A percentile compares a stretch with the other conserved stretches of the same genome.
These are phyloP conservation scores for Otolemur garnettii DNA, from an alignment of 2,113 vertebrate genomes.

Conservation along the genomic window DNA sequence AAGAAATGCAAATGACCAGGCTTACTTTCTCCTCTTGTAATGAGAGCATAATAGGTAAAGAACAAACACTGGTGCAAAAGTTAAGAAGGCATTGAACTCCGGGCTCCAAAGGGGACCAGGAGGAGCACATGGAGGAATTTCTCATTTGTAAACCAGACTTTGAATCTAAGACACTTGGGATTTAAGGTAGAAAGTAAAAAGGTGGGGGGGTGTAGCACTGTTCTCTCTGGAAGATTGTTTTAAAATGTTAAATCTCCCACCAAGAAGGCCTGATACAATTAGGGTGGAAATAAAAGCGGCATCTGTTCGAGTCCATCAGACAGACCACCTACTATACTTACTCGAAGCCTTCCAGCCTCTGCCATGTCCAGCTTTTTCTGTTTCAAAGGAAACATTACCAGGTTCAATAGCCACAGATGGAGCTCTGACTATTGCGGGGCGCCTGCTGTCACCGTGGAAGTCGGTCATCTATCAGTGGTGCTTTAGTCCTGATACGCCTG, in stretches of 20 bases:
- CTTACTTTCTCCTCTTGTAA: background rate
- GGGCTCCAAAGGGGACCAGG: background rate
- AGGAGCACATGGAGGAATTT: constrained; percentile 1
- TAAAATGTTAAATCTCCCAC: constrained; percentile 58
- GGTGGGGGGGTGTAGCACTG: background rate
- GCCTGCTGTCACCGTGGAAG: background rate
- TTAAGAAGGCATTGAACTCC: background rate
- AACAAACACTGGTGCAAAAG: background rate
- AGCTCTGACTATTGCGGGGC: background rate
- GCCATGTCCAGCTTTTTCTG: background rate
- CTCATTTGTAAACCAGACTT: constrained; percentile 8
- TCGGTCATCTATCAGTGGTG: background rate
- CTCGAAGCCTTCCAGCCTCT: background rate
- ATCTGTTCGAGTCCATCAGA: constrained; percentile 8
- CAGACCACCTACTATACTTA: constrained; percentile 45
- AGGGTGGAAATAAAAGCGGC: constrained; percentile 27
- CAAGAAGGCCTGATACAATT: background rate
- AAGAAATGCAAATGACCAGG: background rate
- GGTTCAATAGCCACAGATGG: constrained; percentile 21
- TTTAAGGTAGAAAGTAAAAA: background rate
- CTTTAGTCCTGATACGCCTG: background rate
- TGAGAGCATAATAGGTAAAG: background rate
- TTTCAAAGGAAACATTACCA: constrained; percentile 48
- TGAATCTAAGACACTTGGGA: constrained; percentile 21
- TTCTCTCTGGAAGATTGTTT: background rate